These are phyloP conservation scores for Collichthys lucidus DNA, from an alignment of 2,113 vertebrate species.

Conservation along the genomic window DNA sequence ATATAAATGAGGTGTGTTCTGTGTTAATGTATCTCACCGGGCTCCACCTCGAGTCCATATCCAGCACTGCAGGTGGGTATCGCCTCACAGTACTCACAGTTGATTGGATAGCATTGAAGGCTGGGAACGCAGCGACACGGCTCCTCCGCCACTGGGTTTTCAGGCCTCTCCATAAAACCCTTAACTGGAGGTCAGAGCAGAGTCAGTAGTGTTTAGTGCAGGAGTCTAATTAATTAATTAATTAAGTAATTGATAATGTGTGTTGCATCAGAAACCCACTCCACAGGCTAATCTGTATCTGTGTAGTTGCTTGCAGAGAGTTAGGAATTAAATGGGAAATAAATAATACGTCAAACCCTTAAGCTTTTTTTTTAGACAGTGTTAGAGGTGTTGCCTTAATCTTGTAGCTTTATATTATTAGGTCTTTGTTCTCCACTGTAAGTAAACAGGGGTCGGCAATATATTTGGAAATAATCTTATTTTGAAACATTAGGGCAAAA, in stretches of 20 bases:
- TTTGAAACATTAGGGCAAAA: background rate
- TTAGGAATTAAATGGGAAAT: background rate
- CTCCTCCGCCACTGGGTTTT: conserved; percentile 84
- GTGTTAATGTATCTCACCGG: conserved; percentile 60
- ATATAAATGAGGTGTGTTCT: background rate
- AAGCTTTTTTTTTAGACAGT: no score
- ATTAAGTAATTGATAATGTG: background rate
- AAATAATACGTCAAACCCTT: no score
- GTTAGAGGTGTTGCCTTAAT: no score
- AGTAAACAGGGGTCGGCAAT: background rate
- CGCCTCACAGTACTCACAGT: conserved; percentile 90
- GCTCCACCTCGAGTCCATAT: conserved; percentile 78
- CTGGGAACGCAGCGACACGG: conserved; percentile 87
- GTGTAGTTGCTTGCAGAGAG: background rate
- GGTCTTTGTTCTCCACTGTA: background rate
- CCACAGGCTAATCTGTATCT: background rate
- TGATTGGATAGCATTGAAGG: conserved; percentile 87
- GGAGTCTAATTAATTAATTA: no score
- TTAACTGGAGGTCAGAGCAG: conserved; percentile 81
- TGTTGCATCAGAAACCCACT: background rate
- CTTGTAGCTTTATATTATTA: no score
- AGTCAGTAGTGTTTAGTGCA: background rate
- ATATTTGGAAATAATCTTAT: background rate
- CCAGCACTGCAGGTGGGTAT: conserved; percentile 87
- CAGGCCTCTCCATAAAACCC: conserved; percentile 82